phyloP scores from a whole-genome alignment of 1,140 invertebrate genomes.

The Portunus trituberculatus region DNA sequence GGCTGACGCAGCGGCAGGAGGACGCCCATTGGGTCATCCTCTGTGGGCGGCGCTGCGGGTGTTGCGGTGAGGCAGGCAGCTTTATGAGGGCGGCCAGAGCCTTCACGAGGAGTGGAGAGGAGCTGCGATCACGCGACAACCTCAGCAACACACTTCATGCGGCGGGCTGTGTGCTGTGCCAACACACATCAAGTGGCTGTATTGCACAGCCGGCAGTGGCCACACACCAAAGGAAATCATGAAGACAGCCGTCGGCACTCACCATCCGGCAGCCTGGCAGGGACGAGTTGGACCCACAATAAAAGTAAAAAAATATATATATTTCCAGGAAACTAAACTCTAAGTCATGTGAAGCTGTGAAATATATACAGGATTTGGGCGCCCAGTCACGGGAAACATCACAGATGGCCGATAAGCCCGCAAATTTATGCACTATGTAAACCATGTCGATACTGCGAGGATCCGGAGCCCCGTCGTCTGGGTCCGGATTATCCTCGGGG shows the following conservation, averaged over 20 bases:
- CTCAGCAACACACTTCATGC: slow-evolving; percentile 18
- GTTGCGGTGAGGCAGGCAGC: background rate
- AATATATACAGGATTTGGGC: slow-evolving; percentile 36
- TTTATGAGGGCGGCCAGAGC: background rate
- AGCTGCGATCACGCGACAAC: slow-evolving; percentile 8
- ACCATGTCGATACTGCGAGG: slow-evolving; percentile 25
- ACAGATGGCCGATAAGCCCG: slow-evolving; percentile 43
- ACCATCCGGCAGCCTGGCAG: background rate
- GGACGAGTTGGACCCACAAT: background rate
- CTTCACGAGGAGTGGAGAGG: background rate
- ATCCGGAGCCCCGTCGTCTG: slow-evolving; percentile 14
- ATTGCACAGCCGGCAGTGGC: background rate
- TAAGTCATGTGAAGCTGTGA: slow-evolving; percentile 38
- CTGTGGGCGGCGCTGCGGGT: background rate
- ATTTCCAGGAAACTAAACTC: background rate
- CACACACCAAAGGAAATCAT: slow-evolving; percentile 11
- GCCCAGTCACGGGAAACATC: slow-evolving; percentile 34
- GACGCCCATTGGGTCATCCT: background rate
- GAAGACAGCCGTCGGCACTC: background rate
- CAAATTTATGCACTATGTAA: slow-evolving; percentile 44
- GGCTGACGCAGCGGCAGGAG: background rate
- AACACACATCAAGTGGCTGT: background rate
- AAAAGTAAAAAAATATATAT: background rate
- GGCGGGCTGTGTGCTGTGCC: background rate
- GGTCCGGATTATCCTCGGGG: slow-evolving; percentile 34